Evolutionary conservation across 1,140 invertebrate species (phyloP).

Genomic region (Polypedilum pembai): DNA sequence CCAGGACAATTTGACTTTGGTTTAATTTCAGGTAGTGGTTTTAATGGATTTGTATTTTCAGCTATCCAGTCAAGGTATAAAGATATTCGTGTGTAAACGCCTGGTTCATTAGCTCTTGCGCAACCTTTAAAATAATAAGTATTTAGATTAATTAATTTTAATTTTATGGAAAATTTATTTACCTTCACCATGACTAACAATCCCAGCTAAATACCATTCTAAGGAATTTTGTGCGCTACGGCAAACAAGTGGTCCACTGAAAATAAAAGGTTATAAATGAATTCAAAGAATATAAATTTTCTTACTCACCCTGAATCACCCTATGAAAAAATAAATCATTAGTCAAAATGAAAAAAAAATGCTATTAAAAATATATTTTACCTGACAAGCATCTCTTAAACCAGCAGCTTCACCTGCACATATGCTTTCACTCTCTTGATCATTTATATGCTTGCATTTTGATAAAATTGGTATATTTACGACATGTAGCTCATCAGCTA

Average conservation of each 20-base stretch:
- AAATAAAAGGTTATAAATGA: slow-evolving; percentile 44
- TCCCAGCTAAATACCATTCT: slow-evolving; percentile 66
- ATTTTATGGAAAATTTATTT: no score
- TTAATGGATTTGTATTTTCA: slow-evolving; percentile 39
- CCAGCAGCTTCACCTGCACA: slow-evolving; percentile 68
- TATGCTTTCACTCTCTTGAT: slow-evolving; percentile 55
- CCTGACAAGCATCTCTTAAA: slow-evolving; percentile 69
- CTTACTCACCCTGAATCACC: neutral
- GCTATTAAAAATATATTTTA: neutral
- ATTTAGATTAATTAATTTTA: no score
- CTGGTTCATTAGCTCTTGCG: slow-evolving; percentile 63
- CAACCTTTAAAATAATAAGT: slow-evolving; percentile 62
- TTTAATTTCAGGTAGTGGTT: slow-evolving; percentile 32
- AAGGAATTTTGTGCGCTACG: slow-evolving; percentile 51
- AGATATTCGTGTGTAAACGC: slow-evolving; percentile 72
- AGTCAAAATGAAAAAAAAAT: neutral
- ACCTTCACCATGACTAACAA: slow-evolving; percentile 67
- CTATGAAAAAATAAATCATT: neutral
- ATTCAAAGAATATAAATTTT: neutral
- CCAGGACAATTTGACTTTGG: slow-evolving; percentile 60
- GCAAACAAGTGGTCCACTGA: slow-evolving; percentile 74
- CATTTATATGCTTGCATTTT: slow-evolving; percentile 47
- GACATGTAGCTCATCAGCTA: slow-evolving; percentile 61
- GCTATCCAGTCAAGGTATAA: slow-evolving; percentile 67
- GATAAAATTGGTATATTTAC: slow-evolving; percentile 57